Percentiles rank a stretch among this genome's conserved stretches.
Conservation (phyloP, 2,113 vertebrate species). For the Anser cygnoides region DNA sequence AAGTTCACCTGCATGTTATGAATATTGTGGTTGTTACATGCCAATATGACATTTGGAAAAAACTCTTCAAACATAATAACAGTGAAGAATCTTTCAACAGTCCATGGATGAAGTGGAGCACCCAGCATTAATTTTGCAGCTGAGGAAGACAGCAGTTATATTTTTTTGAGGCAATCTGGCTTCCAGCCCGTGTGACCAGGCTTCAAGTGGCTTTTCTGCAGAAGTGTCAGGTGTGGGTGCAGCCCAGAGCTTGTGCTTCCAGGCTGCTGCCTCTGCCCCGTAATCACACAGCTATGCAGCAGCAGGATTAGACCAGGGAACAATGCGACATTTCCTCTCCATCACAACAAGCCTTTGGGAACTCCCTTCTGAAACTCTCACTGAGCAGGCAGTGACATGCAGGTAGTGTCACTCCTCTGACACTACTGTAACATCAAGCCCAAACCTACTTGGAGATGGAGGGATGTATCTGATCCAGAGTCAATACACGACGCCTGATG, state of each 20-base stretch:
- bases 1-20: not conserved
- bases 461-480: not conserved
- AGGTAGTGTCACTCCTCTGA: not conserved
- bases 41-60: slow-evolving; percentile 2
- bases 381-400: not conserved
- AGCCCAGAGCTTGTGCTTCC: not conserved
- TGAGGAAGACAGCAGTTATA: not conserved
- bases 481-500: not conserved
- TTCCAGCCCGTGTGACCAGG: not conserved
- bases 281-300: not conserved
- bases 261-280: not conserved
- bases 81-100: not conserved
- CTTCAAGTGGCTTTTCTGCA: not conserved
- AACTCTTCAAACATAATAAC: not conserved
- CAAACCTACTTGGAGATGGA: not conserved
- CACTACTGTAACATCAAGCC: not conserved
- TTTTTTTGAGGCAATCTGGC: not conserved
- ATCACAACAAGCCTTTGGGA: not conserved
- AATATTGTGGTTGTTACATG: not conserved
- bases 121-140: not conserved
- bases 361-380: not conserved
- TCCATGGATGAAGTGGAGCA: not conserved
- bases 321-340: rapidly evolving
- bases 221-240: not conserved
- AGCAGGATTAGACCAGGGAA: not conserved